A percentile compares a stretch with the other conserved stretches of the same genome.
These are phyloP conservation scores for Megaceryle maxima DNA, from an alignment of 2,113 vertebrate species.

Conservation along the genomic window DNA sequence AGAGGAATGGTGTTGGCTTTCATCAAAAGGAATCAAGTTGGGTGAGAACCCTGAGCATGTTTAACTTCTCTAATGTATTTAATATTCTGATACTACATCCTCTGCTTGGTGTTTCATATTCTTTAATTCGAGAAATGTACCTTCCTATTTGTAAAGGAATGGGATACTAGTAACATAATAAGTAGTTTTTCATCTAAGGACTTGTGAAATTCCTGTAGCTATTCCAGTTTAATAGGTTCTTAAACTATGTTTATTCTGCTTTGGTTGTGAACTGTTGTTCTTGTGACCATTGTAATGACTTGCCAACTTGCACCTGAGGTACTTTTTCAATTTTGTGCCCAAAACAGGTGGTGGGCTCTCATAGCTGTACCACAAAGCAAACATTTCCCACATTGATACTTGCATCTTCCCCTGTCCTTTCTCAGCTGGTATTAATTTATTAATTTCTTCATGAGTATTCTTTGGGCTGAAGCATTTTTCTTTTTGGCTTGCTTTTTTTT, in stretches of 20 bases:
- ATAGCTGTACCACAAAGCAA: not conserved
- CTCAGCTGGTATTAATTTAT: not conserved
- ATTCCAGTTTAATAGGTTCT: not conserved
- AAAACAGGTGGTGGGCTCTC: not conserved
- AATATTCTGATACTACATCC: not conserved
- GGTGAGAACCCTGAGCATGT: not conserved
- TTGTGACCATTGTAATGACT: not conserved
- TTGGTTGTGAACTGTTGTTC: not conserved
- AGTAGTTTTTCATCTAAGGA: not conserved
- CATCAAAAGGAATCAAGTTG: not conserved
- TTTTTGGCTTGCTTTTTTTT: not conserved
- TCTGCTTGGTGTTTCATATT: not conserved
- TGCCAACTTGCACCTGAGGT: not conserved
- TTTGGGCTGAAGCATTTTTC: not conserved
- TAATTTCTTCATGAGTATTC: not conserved
- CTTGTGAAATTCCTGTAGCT: not conserved
- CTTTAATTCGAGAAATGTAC: not conserved
- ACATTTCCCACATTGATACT: not conserved
- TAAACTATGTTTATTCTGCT: not conserved
- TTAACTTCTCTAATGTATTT: not conserved
- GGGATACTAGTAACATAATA: not conserved
- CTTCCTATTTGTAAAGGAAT: not conserved
- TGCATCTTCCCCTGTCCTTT: not conserved
- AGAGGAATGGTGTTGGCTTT: not conserved
- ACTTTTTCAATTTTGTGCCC: not conserved